Evolutionary conservation across 2,888 invertebrate species (phyloP), one percentile per base, ranked within the genome.

Genomic region (Pristionchus exspectatus): DNA sequence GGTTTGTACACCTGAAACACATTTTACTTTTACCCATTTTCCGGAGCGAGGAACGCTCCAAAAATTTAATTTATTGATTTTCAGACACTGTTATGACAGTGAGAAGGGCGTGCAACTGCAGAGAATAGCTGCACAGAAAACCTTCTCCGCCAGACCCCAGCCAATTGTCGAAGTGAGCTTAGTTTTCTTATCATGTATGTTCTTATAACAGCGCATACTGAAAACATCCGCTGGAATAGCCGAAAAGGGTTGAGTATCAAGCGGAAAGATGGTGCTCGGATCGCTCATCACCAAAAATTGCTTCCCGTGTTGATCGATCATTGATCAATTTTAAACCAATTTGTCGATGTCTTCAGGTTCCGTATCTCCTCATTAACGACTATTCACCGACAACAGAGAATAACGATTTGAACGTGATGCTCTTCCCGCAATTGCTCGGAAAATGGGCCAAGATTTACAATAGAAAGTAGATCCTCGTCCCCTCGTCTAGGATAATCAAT

Each of bases 331-430:
- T 44, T 44, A 44, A 44, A 44, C 44, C 44, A 50, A 50, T 50
- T 50, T 50, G 44, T 50, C 44, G 44, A 50, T 50, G 0, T 72
- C 10, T 88, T 7, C 84, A 92, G 92, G 94, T 94, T 1, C 95
- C 95, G n/a, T 95, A 95, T 89, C 92, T 95, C 18, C 92, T 95
- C 44, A 92, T 94, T 90, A 95, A 95, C 91, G 94, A 95, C 91
- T 95, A 95, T 90, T 93, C 93, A 5, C 95, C 95, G 16, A 93
- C 92, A 59, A 92, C 92, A 12, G 94, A 95, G 90, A 94, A 92
- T 90, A 95, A 95, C 86, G 92, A 93, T 44, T 88, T 95, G 56
- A 94, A 94, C 90, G 93, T 94, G 84, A 90, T 94, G 90, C 88
- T 93, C 18, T 88, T 95, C 56, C 92, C 93, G 12, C 93, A 95